Base-by-base conservation (phyloP, 2,113 vertebrate genomes). In the Enhydra lutris region DNA sequence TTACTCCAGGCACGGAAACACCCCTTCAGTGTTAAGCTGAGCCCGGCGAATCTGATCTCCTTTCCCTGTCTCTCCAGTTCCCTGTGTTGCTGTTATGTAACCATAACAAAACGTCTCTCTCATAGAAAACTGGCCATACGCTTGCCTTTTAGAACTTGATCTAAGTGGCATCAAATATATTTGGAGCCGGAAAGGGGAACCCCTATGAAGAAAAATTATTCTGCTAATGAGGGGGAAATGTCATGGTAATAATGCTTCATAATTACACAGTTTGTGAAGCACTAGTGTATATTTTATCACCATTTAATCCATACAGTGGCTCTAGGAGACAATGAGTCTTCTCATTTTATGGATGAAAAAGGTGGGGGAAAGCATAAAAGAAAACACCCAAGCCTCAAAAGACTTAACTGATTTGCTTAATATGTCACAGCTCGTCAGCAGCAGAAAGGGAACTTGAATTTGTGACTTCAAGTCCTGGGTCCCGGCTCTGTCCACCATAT, bases 1-100 rank as follows among this genome's bases (percentile, higher is more conserved):
- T 97, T 97, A 85, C 96, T 96, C 65, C 90, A 97, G 96, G 89
- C 63, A 96, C 45, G 95, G 97, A 97, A 96, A 97, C 93, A 92
- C n/a, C 76, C 94, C 63, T 67, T 95, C 63, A 45, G 74, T 59
- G 83, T 90, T 83, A 63, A 39, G 26, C 39, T 69, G 83, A 96
- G 61, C 91, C 82, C 0, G 7, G 50, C 65, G 81, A 67, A 89
- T 94, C 65, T 85, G 87, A 86, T 47, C 95, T 76, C 34, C 63
- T 55, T 63, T 87, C 55, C 34, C 67, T 74, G 47, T 79, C 24
- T 57, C 82, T 90, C 71, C 47, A 84, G 63, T 21, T 84, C 73
- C 36, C 74, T 47, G 1, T 67, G 34, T 24, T 76, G 36, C 73
- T 26, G 1, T 47, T 78, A 29, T 4, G 45, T 31, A 47, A 74